phyloP scores from a whole-genome alignment of 1,140 invertebrate species.

The Drosophila azteca region DNA sequence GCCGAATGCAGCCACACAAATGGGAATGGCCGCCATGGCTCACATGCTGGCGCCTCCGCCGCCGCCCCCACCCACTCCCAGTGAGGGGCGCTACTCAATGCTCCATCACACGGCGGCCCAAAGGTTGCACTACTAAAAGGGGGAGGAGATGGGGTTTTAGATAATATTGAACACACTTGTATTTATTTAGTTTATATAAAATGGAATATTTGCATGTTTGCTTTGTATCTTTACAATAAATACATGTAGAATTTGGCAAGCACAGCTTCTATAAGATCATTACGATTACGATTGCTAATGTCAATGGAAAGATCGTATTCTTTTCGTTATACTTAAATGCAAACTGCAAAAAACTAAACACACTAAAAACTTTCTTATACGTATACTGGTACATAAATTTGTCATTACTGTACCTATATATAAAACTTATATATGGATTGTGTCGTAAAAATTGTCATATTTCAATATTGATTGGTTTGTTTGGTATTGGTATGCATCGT shows the following conservation, averaged over 20 bases:
- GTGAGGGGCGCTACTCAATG: conserved; percentile 70
- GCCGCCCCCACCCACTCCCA: conserved; percentile 68
- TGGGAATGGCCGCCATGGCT: conserved; percentile 77
- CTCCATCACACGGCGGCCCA: conserved; percentile 69
- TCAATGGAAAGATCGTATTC: too few species aligned
- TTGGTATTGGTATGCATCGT: conserved; percentile 78
- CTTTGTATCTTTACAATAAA: conserved; percentile 66
- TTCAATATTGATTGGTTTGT: conserved; percentile 55
- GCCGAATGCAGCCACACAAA: conserved; percentile 69
- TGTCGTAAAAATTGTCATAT: conserved; percentile 58
- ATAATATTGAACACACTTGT: conserved; percentile 66
- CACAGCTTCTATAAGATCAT: conserved; percentile 78
- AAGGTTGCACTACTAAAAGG: conserved; percentile 57
- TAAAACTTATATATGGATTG: conserved; percentile 21
- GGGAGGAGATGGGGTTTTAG: not conserved
- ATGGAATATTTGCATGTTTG: conserved; percentile 74
- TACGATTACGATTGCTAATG: conserved; percentile 26
- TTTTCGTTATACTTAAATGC: conserved; percentile 48
- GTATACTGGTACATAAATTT: conserved; percentile 38
- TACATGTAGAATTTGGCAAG: conserved; percentile 79
- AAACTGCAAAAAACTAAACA: conserved; percentile 50
- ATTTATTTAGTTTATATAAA: conserved; percentile 61
- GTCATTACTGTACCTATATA: conserved; percentile 29
- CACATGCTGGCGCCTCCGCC: conserved; percentile 76
- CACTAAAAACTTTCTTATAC: conserved; percentile 46